Evolutionary conservation across 2,888 invertebrate species (phyloP).

Genomic region (Salpingus planirostris): DNA sequence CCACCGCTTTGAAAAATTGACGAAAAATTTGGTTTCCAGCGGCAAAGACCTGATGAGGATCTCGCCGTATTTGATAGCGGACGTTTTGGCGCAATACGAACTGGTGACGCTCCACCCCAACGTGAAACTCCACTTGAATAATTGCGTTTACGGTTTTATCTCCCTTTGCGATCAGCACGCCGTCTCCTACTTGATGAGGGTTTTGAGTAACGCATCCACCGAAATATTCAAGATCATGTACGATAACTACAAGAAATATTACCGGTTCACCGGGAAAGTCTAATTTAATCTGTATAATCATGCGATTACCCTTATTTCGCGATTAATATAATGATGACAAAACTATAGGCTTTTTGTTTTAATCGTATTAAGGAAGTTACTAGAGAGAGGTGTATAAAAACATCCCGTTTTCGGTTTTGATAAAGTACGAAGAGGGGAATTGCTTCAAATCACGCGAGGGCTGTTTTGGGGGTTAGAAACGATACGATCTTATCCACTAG

Average conservation of each 20-base stretch:
- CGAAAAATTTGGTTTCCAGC: slow-evolving; percentile 30
- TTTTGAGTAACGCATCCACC: slow-evolving; percentile 40
- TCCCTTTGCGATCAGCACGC: slow-evolving; percentile 42
- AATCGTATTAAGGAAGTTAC: too few relatives aligned
- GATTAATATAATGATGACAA: too few relatives aligned
- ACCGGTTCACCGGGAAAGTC: slow-evolving; percentile 45
- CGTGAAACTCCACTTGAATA: slow-evolving; percentile 44
- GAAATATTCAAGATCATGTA: slow-evolving; percentile 43
- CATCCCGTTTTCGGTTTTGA: too few relatives aligned
- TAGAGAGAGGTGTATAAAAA: too few relatives aligned
- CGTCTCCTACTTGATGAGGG: slow-evolving; percentile 39
- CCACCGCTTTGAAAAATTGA: slow-evolving; percentile 38
- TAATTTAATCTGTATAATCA: too few relatives aligned
- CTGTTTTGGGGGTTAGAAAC: too few relatives aligned
- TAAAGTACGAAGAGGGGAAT: too few relatives aligned
- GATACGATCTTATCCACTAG: too few relatives aligned
- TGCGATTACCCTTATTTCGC: too few relatives aligned
- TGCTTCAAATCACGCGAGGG: too few relatives aligned
- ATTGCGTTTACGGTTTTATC: slow-evolving; percentile 41
- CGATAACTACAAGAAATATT: slow-evolving; percentile 43
- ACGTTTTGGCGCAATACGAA: slow-evolving; percentile 43
- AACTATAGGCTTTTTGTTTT: too few relatives aligned
- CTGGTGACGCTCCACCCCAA: slow-evolving; percentile 38
- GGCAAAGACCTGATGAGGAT: slow-evolving; percentile 41
- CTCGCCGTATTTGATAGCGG: slow-evolving; percentile 42